Percentiles rank a stretch among this genome's conserved stretches.
phyloP scores from a whole-genome alignment of 1,140 invertebrate species.

The Euschistus heros region DNA sequence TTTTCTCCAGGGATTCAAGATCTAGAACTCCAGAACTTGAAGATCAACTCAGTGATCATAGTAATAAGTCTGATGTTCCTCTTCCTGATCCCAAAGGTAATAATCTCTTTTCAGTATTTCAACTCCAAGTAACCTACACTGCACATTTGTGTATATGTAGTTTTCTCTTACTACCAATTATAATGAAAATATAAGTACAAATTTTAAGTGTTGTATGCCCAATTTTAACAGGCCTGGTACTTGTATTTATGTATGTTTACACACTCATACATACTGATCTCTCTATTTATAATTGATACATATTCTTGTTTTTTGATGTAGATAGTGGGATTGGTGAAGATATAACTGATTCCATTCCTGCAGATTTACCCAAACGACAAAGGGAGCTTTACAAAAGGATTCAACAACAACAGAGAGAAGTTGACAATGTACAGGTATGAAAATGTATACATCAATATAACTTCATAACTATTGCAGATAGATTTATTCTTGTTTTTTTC shows the following conservation, averaged over 20 bases:
- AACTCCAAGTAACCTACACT: too few species aligned
- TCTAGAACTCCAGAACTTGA: background rate
- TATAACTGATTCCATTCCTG: slow-evolving; percentile 34
- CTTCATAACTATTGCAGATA: too few species aligned
- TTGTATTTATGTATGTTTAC: too few species aligned
- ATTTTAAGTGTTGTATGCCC: too few species aligned
- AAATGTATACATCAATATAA: too few species aligned
- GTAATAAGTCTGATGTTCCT: slow-evolving; percentile 3
- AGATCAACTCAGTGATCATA: background rate
- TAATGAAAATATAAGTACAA: too few species aligned
- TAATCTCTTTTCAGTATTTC: background rate
- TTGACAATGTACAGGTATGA: slow-evolving; percentile 35
- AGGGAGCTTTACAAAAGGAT: slow-evolving; percentile 55
- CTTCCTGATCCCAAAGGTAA: slow-evolving; percentile 15
- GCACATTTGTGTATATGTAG: too few species aligned
- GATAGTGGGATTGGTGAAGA: slow-evolving; percentile 26
- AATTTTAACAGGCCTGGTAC: too few species aligned
- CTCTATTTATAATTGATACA: too few species aligned
- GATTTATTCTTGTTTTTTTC: too few species aligned
- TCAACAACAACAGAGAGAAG: slow-evolving; percentile 51
- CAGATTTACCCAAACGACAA: slow-evolving; percentile 52
- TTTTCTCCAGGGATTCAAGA: background rate
- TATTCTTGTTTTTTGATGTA: background rate
- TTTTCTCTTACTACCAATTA: too few species aligned
- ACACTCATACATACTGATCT: too few species aligned